Base-by-base conservation (phyloP, 2,113 vertebrate species). In the Lophius piscatorius region DNA sequence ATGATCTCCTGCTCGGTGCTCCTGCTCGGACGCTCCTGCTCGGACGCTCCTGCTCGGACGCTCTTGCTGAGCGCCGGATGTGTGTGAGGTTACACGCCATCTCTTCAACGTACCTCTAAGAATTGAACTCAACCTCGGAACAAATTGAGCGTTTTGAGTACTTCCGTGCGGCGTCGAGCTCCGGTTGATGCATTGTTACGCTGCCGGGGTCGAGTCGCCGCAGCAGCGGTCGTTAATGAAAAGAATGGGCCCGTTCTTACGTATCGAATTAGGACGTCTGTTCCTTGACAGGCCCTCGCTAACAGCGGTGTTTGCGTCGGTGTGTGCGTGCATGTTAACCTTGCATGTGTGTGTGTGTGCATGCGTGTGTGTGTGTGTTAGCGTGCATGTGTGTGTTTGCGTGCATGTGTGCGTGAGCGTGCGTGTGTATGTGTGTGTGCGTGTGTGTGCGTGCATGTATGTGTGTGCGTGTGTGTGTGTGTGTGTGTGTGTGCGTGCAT, bases 171-270 rank as follows among this genome's bases (percentile, higher is more conserved):
- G 68, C 12, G 22, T 64, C 70, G 11, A 22, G 50, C 63, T 69
- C 48, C 21, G 17, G 50, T 57, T 81, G 72, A 78, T 77, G 52
- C 62, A 73, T 81, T 70, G 82, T 76, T 59, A 52, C 56, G 29
- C 85, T 66, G 74, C 71, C 33, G 70, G 73, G 68, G 56, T 54
- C 60, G 56, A 55, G 48, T 72, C 69, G 69, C 76, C 29, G 21
- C 17, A 35, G 68, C 22, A 70, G 76, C 24, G 49, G 46, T 36
- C 16, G 24, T 63, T 87, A 87, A 89, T 85, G 82, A 79, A 84
- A 82, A 62, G 74, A 81, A 75, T 59, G 72, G 49, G 62, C 52
- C 59, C 22, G 59, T 36, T 73, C 48, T 62, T 70, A 72, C 39
- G 11, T 40, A 48, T 55, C 64, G 61, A 85, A 86, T 85, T 81